A percentile compares a stretch with the other conserved stretches of the same genome.
Conservation (phyloP, 1,140 invertebrate genomes). For the Drosophila nebulosa region DNA sequence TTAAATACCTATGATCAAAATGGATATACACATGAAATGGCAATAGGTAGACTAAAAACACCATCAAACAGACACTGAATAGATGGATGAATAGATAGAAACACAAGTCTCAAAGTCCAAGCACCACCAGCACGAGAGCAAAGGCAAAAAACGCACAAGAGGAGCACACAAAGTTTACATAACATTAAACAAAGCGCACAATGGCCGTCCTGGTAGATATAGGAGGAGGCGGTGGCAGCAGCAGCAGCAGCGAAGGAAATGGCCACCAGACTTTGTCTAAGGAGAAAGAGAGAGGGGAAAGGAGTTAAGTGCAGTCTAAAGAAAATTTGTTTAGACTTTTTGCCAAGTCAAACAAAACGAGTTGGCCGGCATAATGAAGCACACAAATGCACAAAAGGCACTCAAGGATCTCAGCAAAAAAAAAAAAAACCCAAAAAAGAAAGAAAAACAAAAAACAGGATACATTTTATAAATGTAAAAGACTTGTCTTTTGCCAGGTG, state of each 20-base stretch:
- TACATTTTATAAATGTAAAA: slow-evolving; percentile 56
- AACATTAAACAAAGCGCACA: slow-evolving; percentile 78
- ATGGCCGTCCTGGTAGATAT: slow-evolving; percentile 28
- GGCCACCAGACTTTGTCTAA: slow-evolving; percentile 6
- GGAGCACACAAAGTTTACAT: slow-evolving; percentile 67
- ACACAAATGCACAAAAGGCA: slow-evolving; percentile 62
- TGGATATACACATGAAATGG: neutral
- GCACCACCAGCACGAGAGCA: slow-evolving; percentile 22
- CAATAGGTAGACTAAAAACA: slow-evolving; percentile 25
- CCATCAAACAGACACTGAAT: slow-evolving; percentile 42
- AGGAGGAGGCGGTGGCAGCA: neutral
- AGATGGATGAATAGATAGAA: slow-evolving; percentile 73
- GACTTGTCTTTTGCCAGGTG: slow-evolving; percentile 19
- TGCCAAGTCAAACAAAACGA: slow-evolving; percentile 75
- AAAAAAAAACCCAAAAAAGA: slow-evolving; percentile 9
- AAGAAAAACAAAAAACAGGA: neutral
- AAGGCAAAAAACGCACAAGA: slow-evolving; percentile 9
- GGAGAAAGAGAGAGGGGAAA: slow-evolving; percentile 8
- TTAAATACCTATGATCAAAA: neutral
- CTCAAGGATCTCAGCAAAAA: slow-evolving; percentile 10
- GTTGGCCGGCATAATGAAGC: slow-evolving; percentile 71
- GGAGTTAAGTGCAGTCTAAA: slow-evolving; percentile 53
- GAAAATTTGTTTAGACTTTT: slow-evolving; percentile 73
- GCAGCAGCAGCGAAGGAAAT: neutral
- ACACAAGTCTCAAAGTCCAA: slow-evolving; percentile 50